These are phyloP conservation scores for Lagodon rhomboides DNA, from an alignment of 2,797 vertebrate species.

Conservation along the genomic window DNA sequence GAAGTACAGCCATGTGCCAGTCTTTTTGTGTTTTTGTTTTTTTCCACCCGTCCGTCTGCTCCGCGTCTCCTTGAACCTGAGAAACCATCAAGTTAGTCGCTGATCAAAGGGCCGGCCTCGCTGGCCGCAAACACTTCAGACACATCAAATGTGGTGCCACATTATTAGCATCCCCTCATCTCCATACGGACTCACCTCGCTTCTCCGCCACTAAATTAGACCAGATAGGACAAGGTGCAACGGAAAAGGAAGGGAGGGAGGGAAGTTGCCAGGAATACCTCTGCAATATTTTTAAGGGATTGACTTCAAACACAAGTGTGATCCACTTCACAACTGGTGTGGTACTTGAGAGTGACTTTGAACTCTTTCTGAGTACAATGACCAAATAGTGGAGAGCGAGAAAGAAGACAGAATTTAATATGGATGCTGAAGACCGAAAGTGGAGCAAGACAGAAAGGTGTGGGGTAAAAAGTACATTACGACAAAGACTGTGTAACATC, in stretches of 20 bases:
- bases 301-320: constrained; percentile 75
- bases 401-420: constrained; percentile 47
- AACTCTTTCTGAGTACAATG: constrained; percentile 71
- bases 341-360: constrained; percentile 73
- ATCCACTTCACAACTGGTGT: constrained; percentile 65
- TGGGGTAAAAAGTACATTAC: constrained; percentile 48
- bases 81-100: constrained; percentile 80
- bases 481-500: constrained; percentile 48
- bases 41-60: constrained; percentile 62
- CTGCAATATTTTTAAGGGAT: constrained; percentile 57
- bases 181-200: constrained; percentile 76
- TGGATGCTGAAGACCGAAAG: constrained; percentile 16
- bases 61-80: constrained; percentile 73
- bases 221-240: constrained; percentile 66
- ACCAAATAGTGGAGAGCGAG: constrained; percentile 37
- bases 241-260: constrained; percentile 31
- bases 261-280: constrained; percentile 53
- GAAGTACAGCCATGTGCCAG: constrained; percentile 45
- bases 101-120: constrained; percentile 77
- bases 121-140: constrained; percentile 79
- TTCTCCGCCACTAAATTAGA: constrained; percentile 75
- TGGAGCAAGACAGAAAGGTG: constrained; percentile 42
- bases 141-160: constrained; percentile 80
- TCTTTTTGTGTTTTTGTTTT: constrained; percentile 24
- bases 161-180: constrained; percentile 83